Conservation (phyloP, 2,797 vertebrate species). For the Megaceryle alcyon region DNA sequence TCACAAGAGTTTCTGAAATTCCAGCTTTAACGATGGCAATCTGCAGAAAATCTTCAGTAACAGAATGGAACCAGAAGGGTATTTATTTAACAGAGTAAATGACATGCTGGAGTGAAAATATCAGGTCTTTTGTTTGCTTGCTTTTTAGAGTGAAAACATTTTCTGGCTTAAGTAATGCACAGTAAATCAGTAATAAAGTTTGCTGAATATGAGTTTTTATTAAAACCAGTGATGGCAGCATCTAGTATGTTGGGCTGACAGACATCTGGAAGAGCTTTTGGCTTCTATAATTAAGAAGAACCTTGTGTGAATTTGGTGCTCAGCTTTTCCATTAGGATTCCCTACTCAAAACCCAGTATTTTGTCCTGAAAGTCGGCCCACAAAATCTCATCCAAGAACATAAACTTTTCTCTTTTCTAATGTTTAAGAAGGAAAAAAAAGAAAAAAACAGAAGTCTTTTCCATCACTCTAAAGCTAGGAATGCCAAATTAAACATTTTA, state of each 20-base stretch:
- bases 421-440: background rate
- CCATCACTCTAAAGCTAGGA: background rate
- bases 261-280: constrained; percentile 65
- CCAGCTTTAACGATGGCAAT: background rate
- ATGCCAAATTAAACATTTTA: constrained; percentile 34
- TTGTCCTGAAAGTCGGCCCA: background rate
- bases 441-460: background rate
- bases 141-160: constrained; percentile 32
- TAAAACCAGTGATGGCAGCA: constrained; percentile 62
- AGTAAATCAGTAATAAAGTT: constrained; percentile 55
- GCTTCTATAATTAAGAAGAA: constrained; percentile 53
- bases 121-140: constrained; percentile 27
- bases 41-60: background rate
- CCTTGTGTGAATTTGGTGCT: constrained; percentile 57
- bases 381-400: constrained; percentile 7
- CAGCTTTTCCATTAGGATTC: constrained; percentile 60
- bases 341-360: background rate
- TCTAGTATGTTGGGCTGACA: constrained; percentile 26
- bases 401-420: background rate
- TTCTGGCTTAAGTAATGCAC: constrained; percentile 36
- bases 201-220: constrained; percentile 58
- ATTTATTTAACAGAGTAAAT: constrained; percentile 2
- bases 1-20: background rate
- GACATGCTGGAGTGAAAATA: constrained; percentile 20
- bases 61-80: background rate